Conservation (phyloP, 2,797 vertebrate species). For the Pterois miles region DNA sequence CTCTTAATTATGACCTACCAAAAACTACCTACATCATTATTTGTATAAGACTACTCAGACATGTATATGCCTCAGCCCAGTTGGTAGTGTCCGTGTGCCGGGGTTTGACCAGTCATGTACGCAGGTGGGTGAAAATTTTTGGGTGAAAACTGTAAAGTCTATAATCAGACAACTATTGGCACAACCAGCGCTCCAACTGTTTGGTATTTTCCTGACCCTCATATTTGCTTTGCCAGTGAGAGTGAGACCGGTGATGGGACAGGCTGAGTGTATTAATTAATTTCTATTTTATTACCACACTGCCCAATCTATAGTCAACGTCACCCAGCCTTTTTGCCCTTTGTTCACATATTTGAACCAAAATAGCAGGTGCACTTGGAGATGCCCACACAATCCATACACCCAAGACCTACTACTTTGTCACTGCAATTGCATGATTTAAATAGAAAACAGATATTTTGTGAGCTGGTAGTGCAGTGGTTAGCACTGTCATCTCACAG, state of each 20-base stretch:
- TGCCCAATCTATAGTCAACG: neutral
- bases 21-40: neutral
- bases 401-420: neutral
- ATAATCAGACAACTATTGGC: neutral
- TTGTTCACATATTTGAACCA: neutral
- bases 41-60: neutral
- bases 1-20: slow-evolving; percentile 3
- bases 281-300: neutral
- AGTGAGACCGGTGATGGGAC: neutral
- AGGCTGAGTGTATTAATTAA: neutral
- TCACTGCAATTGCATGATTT: neutral
- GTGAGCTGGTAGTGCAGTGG: too few species aligned
- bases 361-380: neutral
- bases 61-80: neutral
- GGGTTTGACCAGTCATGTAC: neutral
- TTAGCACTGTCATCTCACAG: too few species aligned
- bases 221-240: neutral
- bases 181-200: neutral
- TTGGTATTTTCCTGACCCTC: neutral
- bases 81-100: neutral
- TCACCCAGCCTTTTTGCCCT: neutral
- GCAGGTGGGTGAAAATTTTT: neutral
- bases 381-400: neutral
- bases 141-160: neutral
- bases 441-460: neutral